Evolutionary conservation across 2,888 invertebrate genomes (phyloP).

Genomic region (Hoplodrina blanda): DNA sequence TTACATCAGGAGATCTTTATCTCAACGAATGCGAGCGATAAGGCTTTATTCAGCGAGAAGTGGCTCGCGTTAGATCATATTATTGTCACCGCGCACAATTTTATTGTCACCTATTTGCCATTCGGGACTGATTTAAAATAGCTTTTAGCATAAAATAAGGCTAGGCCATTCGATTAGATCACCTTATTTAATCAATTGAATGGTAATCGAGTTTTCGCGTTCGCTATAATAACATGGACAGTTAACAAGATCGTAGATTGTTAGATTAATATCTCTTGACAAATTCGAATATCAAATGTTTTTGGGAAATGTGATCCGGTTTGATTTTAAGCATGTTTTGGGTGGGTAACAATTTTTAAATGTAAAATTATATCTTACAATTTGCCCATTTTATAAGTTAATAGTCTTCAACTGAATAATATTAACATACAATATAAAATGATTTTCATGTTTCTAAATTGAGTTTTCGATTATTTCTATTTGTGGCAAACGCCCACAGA

Average conservation of each 20-base stretch:
- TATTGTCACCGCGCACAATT: conserved; percentile 79
- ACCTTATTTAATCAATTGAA: conserved; percentile 80
- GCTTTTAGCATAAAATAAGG: conserved; percentile 83
- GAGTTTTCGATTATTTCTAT: conserved; percentile 66
- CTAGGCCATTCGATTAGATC: conserved; percentile 78
- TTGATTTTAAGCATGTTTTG: conserved; percentile 45
- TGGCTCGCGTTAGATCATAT: conserved; percentile 70
- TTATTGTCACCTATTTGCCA: conserved; percentile 80
- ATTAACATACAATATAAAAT: conserved; percentile 57
- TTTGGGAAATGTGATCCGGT: conserved; percentile 66
- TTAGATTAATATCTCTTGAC: conserved; percentile 77
- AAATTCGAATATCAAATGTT: conserved; percentile 71
- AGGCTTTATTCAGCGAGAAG: conserved; percentile 68
- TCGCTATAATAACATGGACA: conserved; percentile 75
- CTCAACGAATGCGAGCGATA: conserved; percentile 73
- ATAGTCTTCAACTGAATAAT: conserved; percentile 53
- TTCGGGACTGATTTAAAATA: conserved; percentile 80
- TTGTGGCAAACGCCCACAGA: conserved; percentile 75
- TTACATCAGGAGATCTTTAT: conserved; percentile 84
- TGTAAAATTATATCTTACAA: conserved; percentile 25
- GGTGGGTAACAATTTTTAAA: conserved; percentile 44
- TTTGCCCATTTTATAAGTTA: conserved; percentile 52
- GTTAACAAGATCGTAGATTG: conserved; percentile 76
- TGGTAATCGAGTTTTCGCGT: conserved; percentile 80
- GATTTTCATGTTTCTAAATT: conserved; percentile 59